These are phyloP conservation scores for Dioctria linearis DNA, from an alignment of 2,888 invertebrate species.

Conservation along the genomic window DNA sequence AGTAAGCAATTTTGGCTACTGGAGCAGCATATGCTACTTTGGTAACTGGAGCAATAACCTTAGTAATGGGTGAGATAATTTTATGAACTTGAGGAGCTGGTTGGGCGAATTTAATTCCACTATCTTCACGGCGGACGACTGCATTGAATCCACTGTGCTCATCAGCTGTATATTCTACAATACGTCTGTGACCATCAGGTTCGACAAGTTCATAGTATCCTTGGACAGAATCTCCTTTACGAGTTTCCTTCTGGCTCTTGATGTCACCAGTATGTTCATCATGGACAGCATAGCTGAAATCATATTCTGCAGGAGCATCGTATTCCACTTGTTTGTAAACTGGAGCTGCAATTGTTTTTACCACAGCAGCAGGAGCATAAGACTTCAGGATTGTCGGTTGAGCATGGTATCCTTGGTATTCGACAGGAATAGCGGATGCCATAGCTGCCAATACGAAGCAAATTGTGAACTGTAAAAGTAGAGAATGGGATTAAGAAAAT, in stretches of 20 bases:
- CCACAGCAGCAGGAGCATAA: slow-evolving; percentile 44
- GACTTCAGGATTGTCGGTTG: slow-evolving; percentile 3
- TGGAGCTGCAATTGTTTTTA: slow-evolving; percentile 51
- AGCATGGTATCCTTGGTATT: not conserved
- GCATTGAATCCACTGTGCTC: slow-evolving; percentile 73
- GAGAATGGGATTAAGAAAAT: not conserved
- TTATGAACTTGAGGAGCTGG: slow-evolving; percentile 8
- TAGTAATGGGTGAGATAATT: not conserved
- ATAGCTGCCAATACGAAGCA: not conserved
- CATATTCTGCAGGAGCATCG: slow-evolving; percentile 65
- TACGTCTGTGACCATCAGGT: slow-evolving; percentile 72
- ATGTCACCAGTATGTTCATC: slow-evolving; percentile 72
- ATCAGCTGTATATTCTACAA: slow-evolving; percentile 73
- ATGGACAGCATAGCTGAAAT: slow-evolving; percentile 71
- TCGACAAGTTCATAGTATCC: slow-evolving; percentile 73
- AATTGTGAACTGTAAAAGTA: not conserved
- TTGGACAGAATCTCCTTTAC: slow-evolving; percentile 72
- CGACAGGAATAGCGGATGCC: not conserved
- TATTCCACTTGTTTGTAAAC: slow-evolving; percentile 56
- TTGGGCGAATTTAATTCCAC: not conserved
- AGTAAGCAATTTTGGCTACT: slow-evolving; percentile 8
- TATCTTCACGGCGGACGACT: slow-evolving; percentile 71
- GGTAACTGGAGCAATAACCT: not conserved
- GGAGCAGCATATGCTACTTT: slow-evolving; percentile 7
- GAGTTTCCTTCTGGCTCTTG: slow-evolving; percentile 72